Percentiles rank a stretch among this genome's conserved stretches.
phyloP scores from a whole-genome alignment of 2,797 vertebrate genomes.

The Florisuga fusca region DNA sequence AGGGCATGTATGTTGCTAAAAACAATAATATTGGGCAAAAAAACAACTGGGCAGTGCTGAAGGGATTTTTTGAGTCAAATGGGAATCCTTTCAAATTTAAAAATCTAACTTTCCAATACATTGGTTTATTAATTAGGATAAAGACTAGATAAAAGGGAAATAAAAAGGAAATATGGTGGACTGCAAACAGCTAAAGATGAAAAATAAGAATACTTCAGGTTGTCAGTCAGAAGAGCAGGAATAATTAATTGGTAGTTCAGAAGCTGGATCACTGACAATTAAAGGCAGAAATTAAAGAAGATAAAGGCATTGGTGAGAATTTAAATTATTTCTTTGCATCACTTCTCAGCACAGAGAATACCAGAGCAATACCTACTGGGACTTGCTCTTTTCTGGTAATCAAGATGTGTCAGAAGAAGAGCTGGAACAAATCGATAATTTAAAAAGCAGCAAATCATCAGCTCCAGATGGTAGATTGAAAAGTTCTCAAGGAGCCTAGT shows the following conservation, averaged over 20 bases:
- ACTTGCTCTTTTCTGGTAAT: constrained; percentile 67
- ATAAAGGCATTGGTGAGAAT: constrained; percentile 36
- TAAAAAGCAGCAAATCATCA: constrained; percentile 61
- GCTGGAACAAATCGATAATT: constrained; percentile 69
- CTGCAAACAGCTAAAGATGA: not conserved
- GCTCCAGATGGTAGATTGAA: constrained; percentile 59
- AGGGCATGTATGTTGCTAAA: not conserved
- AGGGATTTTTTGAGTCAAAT: not conserved
- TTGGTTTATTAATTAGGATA: not conserved
- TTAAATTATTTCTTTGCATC: constrained; percentile 36
- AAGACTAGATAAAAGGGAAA: not conserved
- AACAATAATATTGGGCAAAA: not conserved
- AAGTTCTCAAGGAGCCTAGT: constrained; percentile 28
- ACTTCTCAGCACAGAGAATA: not conserved
- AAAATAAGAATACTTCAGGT: not conserved
- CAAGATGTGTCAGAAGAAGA: constrained; percentile 65
- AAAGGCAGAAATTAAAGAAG: constrained; percentile 44
- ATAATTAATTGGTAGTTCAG: not conserved
- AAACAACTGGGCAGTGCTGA: not conserved
- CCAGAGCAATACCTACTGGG: constrained; percentile 48
- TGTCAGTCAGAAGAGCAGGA: not conserved
- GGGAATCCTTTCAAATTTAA: not conserved
- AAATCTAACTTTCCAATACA: not conserved
- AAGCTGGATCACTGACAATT: not conserved
- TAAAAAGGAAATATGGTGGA: not conserved